Base-by-base conservation (phyloP, 2,888 invertebrate species). In the Tetrapedia diversipes region DNA sequence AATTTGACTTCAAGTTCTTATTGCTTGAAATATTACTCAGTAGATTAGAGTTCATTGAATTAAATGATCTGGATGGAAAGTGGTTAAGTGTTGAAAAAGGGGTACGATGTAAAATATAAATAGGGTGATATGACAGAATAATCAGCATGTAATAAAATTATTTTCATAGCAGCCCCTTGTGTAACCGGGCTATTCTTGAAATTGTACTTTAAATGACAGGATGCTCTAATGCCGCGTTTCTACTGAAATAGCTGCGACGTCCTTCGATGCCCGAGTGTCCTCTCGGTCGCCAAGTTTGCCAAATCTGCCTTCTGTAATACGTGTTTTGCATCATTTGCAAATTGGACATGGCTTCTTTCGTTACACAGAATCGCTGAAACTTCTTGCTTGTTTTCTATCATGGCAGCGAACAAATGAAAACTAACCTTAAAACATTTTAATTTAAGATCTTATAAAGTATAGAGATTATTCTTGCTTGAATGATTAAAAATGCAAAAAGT, bases 241-340 rank as follows among this genome's bases (percentile, higher is more conserved):
- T 54, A 74, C 81, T 57, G 69, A 85, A 85, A 85, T 81, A 86
- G 71, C 76, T 61, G 29, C 54, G 65, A 32, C 75, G 80, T 81
- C 81, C 82, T 86, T 84, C 81, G 66, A 56, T 49, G 45, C 45
- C 47, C 71, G 59, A 72, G 76, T 65, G 68, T 85, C 76, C 69
- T 78, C 68, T 39, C 16, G 56, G 75, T 67, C 64, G 73, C 69
- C 67, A 76, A 65, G 67, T 74, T 77, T 73, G 79, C 77, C 74
- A 71, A 75, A 69, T 61, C 79, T 59, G 43, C 66, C 74, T 67
- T 65, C 69, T 57, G 45, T 37, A 19, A 51, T 45, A 22, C 29
- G 54, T 45, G 19, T 34, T 54, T 34, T 34, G 66, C 56, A 63
- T 59, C 56, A 39, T 66, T 56, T 41, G 63, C 45, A 61, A 53